phyloP scores from a whole-genome alignment of 2,888 invertebrate species.

The Spisula subtruncata region DNA sequence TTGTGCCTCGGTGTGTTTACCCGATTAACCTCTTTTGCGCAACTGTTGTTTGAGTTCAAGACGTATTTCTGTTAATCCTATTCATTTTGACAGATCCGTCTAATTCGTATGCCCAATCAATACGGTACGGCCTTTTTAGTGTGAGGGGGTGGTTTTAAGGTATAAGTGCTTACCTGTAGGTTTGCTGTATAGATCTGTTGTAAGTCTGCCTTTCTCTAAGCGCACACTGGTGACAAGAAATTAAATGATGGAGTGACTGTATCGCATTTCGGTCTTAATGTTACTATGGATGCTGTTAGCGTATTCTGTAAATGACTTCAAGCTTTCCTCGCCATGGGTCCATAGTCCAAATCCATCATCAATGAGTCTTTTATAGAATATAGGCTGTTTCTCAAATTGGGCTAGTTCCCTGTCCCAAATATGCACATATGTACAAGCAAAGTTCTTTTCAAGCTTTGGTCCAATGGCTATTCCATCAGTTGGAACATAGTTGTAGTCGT shows the following conservation, averaged over 20 bases:
- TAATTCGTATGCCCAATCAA: not conserved
- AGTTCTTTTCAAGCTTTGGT: no score
- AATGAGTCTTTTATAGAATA: not conserved
- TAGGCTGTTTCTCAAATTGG: not conserved
- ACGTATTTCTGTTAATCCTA: not conserved
- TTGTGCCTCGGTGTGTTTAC: not conserved
- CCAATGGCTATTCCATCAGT: no score
- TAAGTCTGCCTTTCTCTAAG: not conserved
- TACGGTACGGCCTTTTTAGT: not conserved
- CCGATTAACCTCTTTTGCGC: not conserved
- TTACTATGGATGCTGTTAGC: not conserved
- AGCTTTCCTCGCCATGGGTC: not conserved
- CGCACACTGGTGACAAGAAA: not conserved
- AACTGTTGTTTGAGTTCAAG: not conserved
- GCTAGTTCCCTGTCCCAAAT: not conserved
- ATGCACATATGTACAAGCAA: not conserved
- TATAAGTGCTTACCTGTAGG: not conserved
- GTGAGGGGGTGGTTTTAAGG: not conserved
- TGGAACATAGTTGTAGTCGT: not conserved
- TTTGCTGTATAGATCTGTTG: not conserved
- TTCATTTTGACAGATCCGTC: not conserved
- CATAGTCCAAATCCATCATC: slow-evolving; percentile 5
- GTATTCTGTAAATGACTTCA: not conserved
- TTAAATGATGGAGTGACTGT: not conserved
- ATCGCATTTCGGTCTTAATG: not conserved